Percentiles rank a stretch among this genome's conserved stretches.
These are phyloP conservation scores for Eilema caniola DNA, from an alignment of 2,888 invertebrate species.

Conservation along the genomic window DNA sequence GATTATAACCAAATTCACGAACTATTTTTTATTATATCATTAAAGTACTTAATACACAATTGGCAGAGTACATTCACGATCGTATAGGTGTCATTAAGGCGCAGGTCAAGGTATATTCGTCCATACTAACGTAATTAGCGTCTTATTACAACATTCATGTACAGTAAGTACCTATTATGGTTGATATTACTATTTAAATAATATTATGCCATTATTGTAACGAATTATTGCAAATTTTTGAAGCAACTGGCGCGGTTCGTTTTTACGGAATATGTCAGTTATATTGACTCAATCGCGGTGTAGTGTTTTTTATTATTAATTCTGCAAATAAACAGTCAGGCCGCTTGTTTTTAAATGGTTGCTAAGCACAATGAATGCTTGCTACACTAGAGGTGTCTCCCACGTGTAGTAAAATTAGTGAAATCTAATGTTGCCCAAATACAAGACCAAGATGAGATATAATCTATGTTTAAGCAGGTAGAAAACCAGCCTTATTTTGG, in stretches of 20 bases:
- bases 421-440: background rate
- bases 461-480: too few species aligned
- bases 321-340: background rate
- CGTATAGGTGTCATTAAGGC: constrained; percentile 13
- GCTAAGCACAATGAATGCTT: background rate
- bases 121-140: constrained; percentile 16
- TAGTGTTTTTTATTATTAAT: background rate
- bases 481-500: too few species aligned
- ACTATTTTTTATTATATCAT: background rate
- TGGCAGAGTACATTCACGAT: background rate
- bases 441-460: too few species aligned
- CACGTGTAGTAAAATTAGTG: background rate
- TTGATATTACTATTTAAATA: constrained; percentile 7
- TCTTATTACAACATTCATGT: constrained; percentile 9
- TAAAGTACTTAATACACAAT: background rate
- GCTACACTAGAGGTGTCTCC: background rate
- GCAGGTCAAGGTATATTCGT: constrained; percentile 15
- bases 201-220: constrained; percentile 2
- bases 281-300: background rate
- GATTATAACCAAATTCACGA: background rate
- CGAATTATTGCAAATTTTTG: background rate
- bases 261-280: background rate
- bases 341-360: background rate
- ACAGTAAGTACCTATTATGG: background rate
- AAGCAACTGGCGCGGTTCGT: background rate